Conservation (phyloP, 1,140 invertebrate species). For the Amyelois transitella region DNA sequence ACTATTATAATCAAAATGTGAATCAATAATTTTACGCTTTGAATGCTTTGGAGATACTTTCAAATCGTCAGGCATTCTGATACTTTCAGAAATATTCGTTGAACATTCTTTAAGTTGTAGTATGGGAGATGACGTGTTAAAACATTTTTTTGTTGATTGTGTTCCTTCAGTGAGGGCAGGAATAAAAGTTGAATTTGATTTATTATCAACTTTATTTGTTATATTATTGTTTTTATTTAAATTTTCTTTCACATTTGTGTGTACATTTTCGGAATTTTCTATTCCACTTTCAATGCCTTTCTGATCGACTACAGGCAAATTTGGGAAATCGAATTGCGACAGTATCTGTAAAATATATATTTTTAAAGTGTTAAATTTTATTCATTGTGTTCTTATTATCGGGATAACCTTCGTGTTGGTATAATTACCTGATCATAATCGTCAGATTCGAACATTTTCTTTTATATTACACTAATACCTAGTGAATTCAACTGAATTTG, state of each 20-base stretch:
- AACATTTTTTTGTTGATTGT: neutral
- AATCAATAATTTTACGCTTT: slow-evolving; percentile 57
- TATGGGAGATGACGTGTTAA: neutral
- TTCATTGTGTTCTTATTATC: neutral
- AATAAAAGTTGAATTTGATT: neutral
- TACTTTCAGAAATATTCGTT: neutral
- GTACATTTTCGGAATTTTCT: neutral
- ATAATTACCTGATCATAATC: slow-evolving; percentile 55
- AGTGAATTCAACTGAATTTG: too few species aligned
- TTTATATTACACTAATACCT: neutral
- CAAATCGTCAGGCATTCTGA: neutral
- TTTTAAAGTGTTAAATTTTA: neutral
- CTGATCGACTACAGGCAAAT: too few species aligned
- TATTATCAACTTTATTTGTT: neutral
- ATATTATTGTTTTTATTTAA: neutral
- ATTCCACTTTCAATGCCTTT: too few species aligned
- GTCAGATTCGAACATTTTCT: slow-evolving; percentile 59
- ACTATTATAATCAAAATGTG: slow-evolving; percentile 53
- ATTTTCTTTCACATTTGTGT: neutral
- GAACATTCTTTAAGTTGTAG: neutral
- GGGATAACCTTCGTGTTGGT: slow-evolving; percentile 4
- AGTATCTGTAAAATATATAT: slow-evolving; percentile 38
- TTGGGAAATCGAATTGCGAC: slow-evolving; percentile 54
- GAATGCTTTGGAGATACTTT: slow-evolving; percentile 35
- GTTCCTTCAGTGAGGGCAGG: neutral